Base-by-base conservation (phyloP, 1,140 invertebrate genomes). In the Micrasema longulum region DNA sequence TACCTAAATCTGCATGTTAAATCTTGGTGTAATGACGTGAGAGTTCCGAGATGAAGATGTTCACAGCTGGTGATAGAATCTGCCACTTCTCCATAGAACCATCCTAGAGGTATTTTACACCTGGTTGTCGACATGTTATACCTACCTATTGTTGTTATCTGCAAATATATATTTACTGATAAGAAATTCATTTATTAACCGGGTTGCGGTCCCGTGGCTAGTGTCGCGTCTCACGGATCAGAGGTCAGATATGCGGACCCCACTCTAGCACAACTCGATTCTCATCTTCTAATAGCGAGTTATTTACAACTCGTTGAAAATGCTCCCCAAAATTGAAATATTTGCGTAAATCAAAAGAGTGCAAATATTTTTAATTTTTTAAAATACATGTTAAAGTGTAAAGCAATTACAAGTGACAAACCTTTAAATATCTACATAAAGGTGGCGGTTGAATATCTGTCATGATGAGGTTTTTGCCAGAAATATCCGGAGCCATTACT, bases 61-160 rank as follows among this genome's bases (percentile, higher is more conserved):
- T 86, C 87, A 53, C 64, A 69, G 38, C 22, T 50, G 26, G 66
- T n/a, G 5, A 91, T 91, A 41, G 93, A 80, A 55, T 94, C 88
- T 22, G 93, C 89, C 43, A 94, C 90, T 79, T 97, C 95, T 1
- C 96, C 96, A 79, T 94, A 97, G 82, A 97, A 97, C 79, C 91
- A 91, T n/a, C 95, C 96, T 18, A 97, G 84, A 0, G 95, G 95
- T 60, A 97, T 96, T 81, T 93, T 91, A 77, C 94, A 96, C 75
- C 93, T 90, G 22, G 93, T 94, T 0, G 94, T 91, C 41, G 92
- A 92, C 92, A 95, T 95, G 64, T 95, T 95, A 79, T 96, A 95
- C 7, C 94, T 88, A 22, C 95, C 95, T 74, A 96, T 94, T 1
- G 93, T 92, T 36, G 93, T 95, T 70, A 95, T 92, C 91, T 91